These are phyloP conservation scores for Papilio polytes DNA, from an alignment of 1,140 invertebrate genomes.

Conservation along the genomic window DNA sequence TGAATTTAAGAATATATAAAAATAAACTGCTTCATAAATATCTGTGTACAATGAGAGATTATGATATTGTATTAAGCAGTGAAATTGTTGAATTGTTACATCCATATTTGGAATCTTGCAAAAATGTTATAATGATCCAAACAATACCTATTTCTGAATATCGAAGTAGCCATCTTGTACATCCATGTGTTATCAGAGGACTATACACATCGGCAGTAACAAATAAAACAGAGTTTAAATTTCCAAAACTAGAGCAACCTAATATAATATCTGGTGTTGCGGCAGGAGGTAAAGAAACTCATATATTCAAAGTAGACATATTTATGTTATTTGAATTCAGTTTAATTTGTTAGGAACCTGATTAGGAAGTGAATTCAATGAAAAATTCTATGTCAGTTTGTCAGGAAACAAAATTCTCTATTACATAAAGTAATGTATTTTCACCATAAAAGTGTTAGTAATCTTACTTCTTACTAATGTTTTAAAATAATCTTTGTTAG, in stretches of 20 bases:
- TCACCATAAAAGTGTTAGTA: too few species aligned
- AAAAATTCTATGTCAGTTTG: too few species aligned
- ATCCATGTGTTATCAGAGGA: constrained; percentile 59
- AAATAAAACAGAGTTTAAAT: constrained; percentile 46
- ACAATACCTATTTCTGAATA: constrained; percentile 69
- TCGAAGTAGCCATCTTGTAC: constrained; percentile 49
- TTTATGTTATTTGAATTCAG: background rate
- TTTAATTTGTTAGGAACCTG: background rate
- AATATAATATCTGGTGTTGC: constrained; percentile 73
- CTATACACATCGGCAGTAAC: constrained; percentile 52
- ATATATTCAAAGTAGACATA: background rate
- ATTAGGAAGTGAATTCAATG: too few species aligned
- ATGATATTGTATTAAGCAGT: constrained; percentile 64
- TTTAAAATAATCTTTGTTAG: too few species aligned
- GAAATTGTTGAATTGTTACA: constrained; percentile 68
- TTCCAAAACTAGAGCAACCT: constrained; percentile 70
- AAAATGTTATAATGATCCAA: constrained; percentile 61
- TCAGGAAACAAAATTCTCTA: too few species aligned
- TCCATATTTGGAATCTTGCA: constrained; percentile 54
- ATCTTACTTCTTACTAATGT: too few species aligned
- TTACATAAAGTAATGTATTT: too few species aligned
- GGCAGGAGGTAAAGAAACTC: constrained; percentile 66
- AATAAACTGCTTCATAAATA: constrained; percentile 54
- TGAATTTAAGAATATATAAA: constrained; percentile 63
- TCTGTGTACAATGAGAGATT: constrained; percentile 66